Evolutionary conservation across 1,140 invertebrate genomes (phyloP).

Genomic region (Episyrphus balteatus): DNA sequence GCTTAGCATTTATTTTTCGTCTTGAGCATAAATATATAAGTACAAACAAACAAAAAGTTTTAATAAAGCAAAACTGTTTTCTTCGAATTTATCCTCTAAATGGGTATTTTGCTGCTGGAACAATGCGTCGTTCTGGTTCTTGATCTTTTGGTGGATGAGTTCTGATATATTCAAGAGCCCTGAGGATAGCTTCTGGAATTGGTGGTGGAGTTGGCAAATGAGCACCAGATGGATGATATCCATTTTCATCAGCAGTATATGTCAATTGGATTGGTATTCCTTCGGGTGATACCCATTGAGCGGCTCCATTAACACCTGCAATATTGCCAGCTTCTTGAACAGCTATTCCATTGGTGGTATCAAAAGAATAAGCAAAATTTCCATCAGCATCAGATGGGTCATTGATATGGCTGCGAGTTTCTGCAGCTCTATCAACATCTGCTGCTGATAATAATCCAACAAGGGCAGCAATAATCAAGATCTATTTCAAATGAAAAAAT

Average conservation of each 20-base stretch:
- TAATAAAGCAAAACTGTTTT: too few species aligned
- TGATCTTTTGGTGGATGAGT: conserved; percentile 29
- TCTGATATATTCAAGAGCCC: conserved; percentile 42
- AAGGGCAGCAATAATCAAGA: conserved; percentile 10
- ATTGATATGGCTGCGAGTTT: conserved; percentile 32
- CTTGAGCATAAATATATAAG: too few species aligned
- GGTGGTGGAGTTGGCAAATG: conserved; percentile 43
- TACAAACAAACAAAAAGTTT: too few species aligned
- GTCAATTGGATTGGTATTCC: conserved; percentile 40
- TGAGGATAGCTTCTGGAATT: conserved; percentile 29
- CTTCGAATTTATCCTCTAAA: too few species aligned
- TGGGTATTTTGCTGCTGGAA: too few species aligned
- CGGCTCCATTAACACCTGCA: conserved; percentile 22
- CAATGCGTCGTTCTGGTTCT: not conserved
- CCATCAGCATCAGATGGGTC: conserved; percentile 30
- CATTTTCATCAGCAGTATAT: conserved; percentile 53
- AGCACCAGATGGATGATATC: conserved; percentile 40
- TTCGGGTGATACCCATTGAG: conserved; percentile 33
- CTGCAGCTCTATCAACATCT: conserved; percentile 33
- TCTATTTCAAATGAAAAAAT: too few species aligned
- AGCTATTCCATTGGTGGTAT: conserved; percentile 32
- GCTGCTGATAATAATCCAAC: conserved; percentile 23
- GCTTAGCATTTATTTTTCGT: too few species aligned
- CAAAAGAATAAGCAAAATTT: conserved; percentile 30
- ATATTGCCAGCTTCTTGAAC: conserved; percentile 29